These are phyloP conservation scores for Sebastes wilsoni DNA, from an alignment of 2,797 vertebrate species.

Conservation along the genomic window DNA sequence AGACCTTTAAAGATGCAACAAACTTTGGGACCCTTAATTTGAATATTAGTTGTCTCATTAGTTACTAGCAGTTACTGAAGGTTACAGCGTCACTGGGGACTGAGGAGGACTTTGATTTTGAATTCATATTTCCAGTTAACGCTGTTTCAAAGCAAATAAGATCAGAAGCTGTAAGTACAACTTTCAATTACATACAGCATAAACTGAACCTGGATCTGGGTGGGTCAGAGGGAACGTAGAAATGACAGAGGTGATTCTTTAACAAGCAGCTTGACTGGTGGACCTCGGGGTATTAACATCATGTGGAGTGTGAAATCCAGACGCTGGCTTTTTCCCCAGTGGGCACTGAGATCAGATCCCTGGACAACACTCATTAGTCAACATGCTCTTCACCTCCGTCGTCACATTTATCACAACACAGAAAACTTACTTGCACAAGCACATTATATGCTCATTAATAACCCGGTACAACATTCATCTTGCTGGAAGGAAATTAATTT, in stretches of 20 bases:
- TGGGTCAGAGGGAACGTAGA: conserved; percentile 4
- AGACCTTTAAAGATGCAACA: background rate
- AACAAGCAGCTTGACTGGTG: conserved; percentile 67
- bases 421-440: conserved; percentile 92
- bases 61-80: background rate
- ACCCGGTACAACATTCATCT: conserved; percentile 91
- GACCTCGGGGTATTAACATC: conserved; percentile 58
- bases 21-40: background rate
- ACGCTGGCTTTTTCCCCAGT: conserved; percentile 50
- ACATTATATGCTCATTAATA: conserved; percentile 92
- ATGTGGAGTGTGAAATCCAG: conserved; percentile 75
- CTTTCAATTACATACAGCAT: background rate
- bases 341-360: conserved; percentile 86
- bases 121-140: background rate
- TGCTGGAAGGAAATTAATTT: conserved; percentile 88
- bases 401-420: conserved; percentile 94
- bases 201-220: background rate
- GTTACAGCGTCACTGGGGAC: background rate
- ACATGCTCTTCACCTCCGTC: conserved; percentile 87
- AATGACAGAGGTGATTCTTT: conserved; percentile 35
- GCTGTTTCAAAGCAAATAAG: conserved; percentile 11
- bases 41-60: conserved; percentile 1
- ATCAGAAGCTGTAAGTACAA: background rate
- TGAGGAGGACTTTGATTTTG: background rate
- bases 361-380: conserved; percentile 90